phyloP scores from a whole-genome alignment of 2,113 vertebrate genomes.

The Nycticebus coucang region DNA sequence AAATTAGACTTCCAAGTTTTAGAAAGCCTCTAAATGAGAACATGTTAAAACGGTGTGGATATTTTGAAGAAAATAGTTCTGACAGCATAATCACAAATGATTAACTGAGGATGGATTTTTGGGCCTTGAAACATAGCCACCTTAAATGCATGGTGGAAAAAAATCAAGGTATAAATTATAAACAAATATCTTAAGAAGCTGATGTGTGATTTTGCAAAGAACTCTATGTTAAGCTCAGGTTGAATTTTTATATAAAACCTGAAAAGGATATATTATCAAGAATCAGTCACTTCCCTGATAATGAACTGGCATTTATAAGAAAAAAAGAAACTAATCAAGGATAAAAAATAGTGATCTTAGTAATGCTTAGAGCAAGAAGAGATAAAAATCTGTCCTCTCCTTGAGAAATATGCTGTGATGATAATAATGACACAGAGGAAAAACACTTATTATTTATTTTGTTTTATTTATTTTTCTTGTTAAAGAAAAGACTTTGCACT shows the following conservation, averaged over 20 bases:
- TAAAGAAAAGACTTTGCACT: background rate
- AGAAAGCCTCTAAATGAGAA: background rate
- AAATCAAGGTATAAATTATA: slow-evolving; percentile 35
- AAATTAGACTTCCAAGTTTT: background rate
- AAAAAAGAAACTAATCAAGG: background rate
- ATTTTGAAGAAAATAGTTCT: slow-evolving; percentile 1
- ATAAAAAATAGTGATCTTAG: slow-evolving; percentile 31
- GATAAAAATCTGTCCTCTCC: background rate
- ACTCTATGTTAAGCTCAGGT: background rate
- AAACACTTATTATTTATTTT: background rate
- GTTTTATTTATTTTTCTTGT: background rate
- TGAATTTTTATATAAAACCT: slow-evolving; percentile 30
- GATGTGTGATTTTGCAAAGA: background rate
- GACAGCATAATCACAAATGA: background rate
- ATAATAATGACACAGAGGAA: background rate
- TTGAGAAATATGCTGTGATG: slow-evolving; percentile 12
- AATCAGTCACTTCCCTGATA: slow-evolving; percentile 5
- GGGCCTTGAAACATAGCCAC: background rate
- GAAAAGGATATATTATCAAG: slow-evolving; percentile 27
- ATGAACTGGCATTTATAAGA: background rate
- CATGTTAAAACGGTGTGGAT: background rate
- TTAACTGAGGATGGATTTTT: background rate
- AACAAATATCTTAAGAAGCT: background rate
- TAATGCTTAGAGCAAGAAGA: slow-evolving; percentile 1
- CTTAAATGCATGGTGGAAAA: background rate